Base-by-base conservation (phyloP, 1,140 invertebrate species). In the Proales similis region DNA sequence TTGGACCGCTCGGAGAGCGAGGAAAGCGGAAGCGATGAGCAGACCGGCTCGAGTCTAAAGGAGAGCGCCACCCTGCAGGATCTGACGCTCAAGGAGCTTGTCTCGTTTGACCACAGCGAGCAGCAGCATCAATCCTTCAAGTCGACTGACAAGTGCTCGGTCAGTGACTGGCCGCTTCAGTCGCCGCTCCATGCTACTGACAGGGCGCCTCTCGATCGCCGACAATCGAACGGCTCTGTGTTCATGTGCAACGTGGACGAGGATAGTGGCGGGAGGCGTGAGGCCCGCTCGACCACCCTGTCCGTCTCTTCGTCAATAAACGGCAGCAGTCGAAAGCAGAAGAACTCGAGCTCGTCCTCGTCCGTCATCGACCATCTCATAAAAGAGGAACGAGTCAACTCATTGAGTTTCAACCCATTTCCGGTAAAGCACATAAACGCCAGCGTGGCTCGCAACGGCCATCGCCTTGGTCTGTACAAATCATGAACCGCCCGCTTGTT, bases 371-470 rank as follows among this genome's bases (percentile, higher is more conserved):
- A 61, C 14, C 42, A 45, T 61, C 47, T 61, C 24, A 30, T 61
- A 12, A 61, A 45, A 46, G 57, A 32, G 38, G 39, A 61, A 29
- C 24, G n/a, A 12, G 27, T 19, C 12, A 45, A 61, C 26, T 30
- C 29, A 17, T 38, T 45, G 11, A 29, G 42, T 3, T 4, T 46
- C 24, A 61, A 61, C 47, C 57, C 57, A 19, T 61, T 61, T 61
- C 57, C 57, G 5, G 27, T 32, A 17, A 24, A 45, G 38, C 39
- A 45, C 36, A 6, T 61, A 3, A 61, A 61, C 47, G 24, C 39
- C 45, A 61, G 47, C 47, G 17, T 61, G 29, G 57, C 57, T 36
- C 32, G 36, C 24, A 61, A 60, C 33, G 53, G 53, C 11, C 29
- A 39, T 11, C 39, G 32, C 39, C 32, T 57, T 19, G 49, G 49